phyloP scores from a whole-genome alignment of 2,797 vertebrate genomes.

The Heteromormyrus szaboi region DNA sequence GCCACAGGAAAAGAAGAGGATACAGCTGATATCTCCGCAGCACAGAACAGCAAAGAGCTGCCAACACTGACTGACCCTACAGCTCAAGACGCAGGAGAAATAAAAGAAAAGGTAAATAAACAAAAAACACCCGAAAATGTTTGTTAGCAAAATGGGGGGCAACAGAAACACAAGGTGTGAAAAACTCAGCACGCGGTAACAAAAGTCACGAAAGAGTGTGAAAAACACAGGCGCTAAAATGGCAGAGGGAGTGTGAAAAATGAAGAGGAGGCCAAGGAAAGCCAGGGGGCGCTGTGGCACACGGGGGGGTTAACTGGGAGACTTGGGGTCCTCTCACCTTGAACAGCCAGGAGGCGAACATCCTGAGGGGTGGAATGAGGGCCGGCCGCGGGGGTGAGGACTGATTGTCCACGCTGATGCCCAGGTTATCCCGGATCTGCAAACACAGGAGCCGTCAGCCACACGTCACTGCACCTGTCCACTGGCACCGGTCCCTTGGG shows the following conservation, averaged over 20 bases:
- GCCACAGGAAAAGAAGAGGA: neutral
- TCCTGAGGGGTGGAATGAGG: constrained; percentile 91
- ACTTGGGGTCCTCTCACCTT: constrained; percentile 61
- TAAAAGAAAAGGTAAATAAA: neutral
- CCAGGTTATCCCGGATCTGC: constrained; percentile 95
- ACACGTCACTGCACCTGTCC: neutral
- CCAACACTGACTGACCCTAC: neutral
- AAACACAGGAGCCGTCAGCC: constrained; percentile 19
- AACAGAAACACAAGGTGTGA: neutral
- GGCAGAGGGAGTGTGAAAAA: neutral
- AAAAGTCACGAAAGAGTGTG: neutral
- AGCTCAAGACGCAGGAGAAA: neutral
- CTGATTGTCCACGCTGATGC: constrained; percentile 87
- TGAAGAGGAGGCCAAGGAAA: neutral
- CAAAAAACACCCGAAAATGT: neutral
- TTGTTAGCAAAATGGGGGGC: neutral
- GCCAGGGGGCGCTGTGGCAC: neutral
- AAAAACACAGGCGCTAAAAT: neutral
- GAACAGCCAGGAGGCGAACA: constrained; percentile 96
- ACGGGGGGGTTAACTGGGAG: neutral
- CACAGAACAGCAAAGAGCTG: neutral
- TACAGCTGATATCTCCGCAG: neutral
- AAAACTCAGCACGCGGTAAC: neutral
- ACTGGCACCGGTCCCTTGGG: neutral
- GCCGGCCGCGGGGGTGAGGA: constrained; percentile 79